phyloP scores from a whole-genome alignment of 2,113 vertebrate genomes.

The Girardinichthys multiradiatus region DNA sequence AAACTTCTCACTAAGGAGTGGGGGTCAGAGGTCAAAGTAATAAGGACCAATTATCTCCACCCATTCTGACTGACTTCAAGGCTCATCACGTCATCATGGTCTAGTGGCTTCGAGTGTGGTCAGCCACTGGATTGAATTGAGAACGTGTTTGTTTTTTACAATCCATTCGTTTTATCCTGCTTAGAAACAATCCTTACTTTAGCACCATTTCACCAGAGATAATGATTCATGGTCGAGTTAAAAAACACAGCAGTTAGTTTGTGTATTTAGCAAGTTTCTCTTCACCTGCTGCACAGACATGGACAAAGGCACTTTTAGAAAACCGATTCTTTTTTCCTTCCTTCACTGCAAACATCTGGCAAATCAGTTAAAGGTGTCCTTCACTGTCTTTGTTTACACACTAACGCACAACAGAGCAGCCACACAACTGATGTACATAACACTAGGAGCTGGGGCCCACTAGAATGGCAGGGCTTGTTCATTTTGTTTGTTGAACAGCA shows the following conservation, averaged over 20 bases:
- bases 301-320: constrained; percentile 56
- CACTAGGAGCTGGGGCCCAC: constrained; percentile 53
- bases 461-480: constrained; percentile 52
- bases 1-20: constrained; percentile 74
- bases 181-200: constrained; percentile 4
- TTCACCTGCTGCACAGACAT: constrained; percentile 77
- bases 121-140: constrained; percentile 25
- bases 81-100: constrained; percentile 58
- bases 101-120: constrained; percentile 49
- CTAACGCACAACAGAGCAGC: constrained; percentile 73
- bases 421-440: constrained; percentile 63
- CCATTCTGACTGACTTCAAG: constrained; percentile 64
- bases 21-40: constrained; percentile 77
- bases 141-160: constrained; percentile 25
- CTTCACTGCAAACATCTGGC: constrained; percentile 71
- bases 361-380: constrained; percentile 74
- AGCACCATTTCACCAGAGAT: constrained; percentile 1
- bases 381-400: constrained; percentile 69
- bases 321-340: constrained; percentile 57
- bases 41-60: constrained; percentile 71
- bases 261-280: constrained; percentile 55
- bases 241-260: constrained; percentile 53
- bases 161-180: constrained; percentile 7
- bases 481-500: constrained; percentile 60
- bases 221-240: constrained; percentile 36